These are phyloP conservation scores for Melinaea marsaeus DNA, from an alignment of 2,888 invertebrate species.

Conservation along the genomic window DNA sequence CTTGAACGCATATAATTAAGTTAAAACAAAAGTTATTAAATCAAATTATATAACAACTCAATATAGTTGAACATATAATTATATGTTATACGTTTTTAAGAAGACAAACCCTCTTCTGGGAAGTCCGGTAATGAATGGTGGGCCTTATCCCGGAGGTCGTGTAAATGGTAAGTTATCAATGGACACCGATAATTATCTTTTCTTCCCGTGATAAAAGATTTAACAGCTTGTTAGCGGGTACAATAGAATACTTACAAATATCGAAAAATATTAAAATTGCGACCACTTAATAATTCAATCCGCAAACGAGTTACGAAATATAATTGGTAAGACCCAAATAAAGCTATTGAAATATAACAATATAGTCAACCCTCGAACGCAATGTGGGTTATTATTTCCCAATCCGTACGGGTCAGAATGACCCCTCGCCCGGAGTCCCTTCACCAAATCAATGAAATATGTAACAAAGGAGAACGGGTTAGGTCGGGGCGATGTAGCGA, in stretches of 20 bases:
- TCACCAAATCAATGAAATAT: constrained; percentile 63
- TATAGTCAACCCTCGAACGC: constrained; percentile 37
- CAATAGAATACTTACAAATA: too few species aligned
- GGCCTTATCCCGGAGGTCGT: constrained; percentile 23
- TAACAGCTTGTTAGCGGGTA: constrained; percentile 48
- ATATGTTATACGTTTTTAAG: constrained; percentile 23
- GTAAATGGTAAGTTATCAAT: constrained; percentile 35
- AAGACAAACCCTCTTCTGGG: constrained; percentile 18
- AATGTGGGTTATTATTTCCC: constrained; percentile 48
- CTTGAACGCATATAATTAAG: neutral
- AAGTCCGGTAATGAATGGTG: constrained; percentile 25
- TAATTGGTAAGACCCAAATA: constrained; percentile 10
- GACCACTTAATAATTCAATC: too few species aligned
- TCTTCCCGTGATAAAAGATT: constrained; percentile 40
- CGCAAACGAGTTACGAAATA: neutral
- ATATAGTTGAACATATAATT: constrained; percentile 27
- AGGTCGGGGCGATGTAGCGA: constrained; percentile 47
- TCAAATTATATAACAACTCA: constrained; percentile 15
- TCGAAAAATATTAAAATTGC: too few species aligned
- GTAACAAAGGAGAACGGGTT: constrained; percentile 66
- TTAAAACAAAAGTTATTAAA: constrained; percentile 11
- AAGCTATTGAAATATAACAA: constrained; percentile 33
- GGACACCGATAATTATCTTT: constrained; percentile 32
- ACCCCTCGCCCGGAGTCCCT: constrained; percentile 59
- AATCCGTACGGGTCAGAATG: constrained; percentile 44